Percentiles rank a stretch among this genome's conserved stretches.
Conservation (phyloP, 2,113 vertebrate genomes). For the Semicossyphus pulcher region DNA sequence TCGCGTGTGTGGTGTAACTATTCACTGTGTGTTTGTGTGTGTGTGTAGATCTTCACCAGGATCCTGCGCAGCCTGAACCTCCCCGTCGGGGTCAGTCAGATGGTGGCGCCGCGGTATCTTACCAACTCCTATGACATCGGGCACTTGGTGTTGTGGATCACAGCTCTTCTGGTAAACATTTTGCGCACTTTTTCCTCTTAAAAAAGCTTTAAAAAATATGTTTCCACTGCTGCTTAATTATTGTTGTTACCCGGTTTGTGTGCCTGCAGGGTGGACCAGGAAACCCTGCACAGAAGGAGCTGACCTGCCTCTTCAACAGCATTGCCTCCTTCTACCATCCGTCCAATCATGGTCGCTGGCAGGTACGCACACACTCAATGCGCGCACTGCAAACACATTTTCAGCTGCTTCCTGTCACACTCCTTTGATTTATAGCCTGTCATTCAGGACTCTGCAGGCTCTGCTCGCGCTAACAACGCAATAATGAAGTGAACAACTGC, state of each 20-base stretch:
- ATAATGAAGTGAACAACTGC: slow-evolving; percentile 52
- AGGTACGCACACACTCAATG: slow-evolving; percentile 79
- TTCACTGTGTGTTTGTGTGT: slow-evolving; percentile 5
- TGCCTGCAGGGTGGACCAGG: slow-evolving; percentile 90
- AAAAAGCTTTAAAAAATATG: neutral
- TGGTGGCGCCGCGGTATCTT: slow-evolving; percentile 90
- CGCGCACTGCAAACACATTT: slow-evolving; percentile 23
- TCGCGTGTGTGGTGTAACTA: neutral
- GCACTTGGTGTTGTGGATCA: slow-evolving; percentile 94
- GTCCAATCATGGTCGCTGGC: slow-evolving; percentile 97
- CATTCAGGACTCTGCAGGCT: slow-evolving; percentile 37
- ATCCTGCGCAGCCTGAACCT: slow-evolving; percentile 95
- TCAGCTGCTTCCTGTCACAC: slow-evolving; percentile 35
- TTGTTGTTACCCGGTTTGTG: neutral
- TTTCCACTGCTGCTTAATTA: neutral
- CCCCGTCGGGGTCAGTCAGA: slow-evolving; percentile 93
- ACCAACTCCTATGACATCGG: slow-evolving; percentile 93
- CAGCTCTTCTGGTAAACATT: slow-evolving; percentile 89
- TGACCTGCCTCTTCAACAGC: slow-evolving; percentile 94
- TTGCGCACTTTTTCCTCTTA: neutral
- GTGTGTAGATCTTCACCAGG: slow-evolving; percentile 91
- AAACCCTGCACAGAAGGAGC: slow-evolving; percentile 93
- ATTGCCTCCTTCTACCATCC: slow-evolving; percentile 98
- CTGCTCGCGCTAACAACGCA: slow-evolving; percentile 26
- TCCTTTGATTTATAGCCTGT: slow-evolving; percentile 53